phyloP scores from a whole-genome alignment of 2,797 vertebrate genomes.

The Rhinogobio ventralis region DNA sequence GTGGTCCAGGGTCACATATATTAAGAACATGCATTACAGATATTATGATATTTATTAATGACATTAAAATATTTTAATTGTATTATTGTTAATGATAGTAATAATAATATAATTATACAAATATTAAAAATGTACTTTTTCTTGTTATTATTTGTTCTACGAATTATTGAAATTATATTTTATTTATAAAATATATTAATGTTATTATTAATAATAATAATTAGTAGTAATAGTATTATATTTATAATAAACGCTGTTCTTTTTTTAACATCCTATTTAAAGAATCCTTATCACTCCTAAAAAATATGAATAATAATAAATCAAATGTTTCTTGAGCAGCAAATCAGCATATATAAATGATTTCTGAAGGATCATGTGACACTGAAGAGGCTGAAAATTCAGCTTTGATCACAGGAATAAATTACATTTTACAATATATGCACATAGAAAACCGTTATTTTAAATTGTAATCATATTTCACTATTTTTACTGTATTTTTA shows the following conservation, averaged over 20 bases:
- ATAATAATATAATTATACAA: too few species aligned
- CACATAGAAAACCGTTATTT: rapidly evolving
- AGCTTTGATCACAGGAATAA: background rate
- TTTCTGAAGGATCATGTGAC: background rate
- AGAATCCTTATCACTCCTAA: too few species aligned
- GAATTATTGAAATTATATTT: too few species aligned
- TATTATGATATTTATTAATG: too few species aligned
- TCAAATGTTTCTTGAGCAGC: too few species aligned
- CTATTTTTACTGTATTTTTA: background rate
- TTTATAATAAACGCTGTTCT: background rate
- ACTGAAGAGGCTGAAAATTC: background rate
- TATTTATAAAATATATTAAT: too few species aligned
- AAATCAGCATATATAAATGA: background rate
- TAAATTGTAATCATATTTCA: background rate
- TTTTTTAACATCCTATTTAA: background rate
- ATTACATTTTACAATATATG: rapidly evolving
- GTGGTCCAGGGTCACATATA: too few species aligned
- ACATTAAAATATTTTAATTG: too few species aligned
- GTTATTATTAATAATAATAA: background rate
- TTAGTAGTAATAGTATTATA: background rate
- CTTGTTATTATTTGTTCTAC: too few species aligned
- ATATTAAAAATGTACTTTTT: too few species aligned
- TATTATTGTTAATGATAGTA: too few species aligned
- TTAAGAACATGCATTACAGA: too few species aligned
- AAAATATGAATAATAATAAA: background rate